Percentiles rank a stretch among this genome's conserved stretches.
phyloP scores from a whole-genome alignment of 2,888 invertebrate genomes.

The Drosophila infuscata region DNA sequence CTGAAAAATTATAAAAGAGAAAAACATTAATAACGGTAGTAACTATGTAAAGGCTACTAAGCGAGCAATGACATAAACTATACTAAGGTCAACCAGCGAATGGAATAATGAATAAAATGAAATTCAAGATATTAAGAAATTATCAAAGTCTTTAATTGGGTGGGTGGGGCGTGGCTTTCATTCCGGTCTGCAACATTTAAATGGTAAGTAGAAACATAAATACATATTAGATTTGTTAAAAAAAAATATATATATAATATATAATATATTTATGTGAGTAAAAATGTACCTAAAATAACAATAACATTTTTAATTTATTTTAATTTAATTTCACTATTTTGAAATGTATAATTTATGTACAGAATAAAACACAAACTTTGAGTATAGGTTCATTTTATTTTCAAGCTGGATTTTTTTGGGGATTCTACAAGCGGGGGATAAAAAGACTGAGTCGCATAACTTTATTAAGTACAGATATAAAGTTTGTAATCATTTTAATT shows the following conservation, averaged over 20 bases:
- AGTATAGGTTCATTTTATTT: not conserved
- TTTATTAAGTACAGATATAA: not conserved
- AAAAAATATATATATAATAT: no score
- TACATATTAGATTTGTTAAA: no score
- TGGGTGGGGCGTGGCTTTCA: not conserved
- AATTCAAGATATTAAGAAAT: slow-evolving; percentile 64
- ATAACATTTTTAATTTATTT: not conserved
- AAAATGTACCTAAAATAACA: no score
- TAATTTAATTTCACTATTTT: not conserved
- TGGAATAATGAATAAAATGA: slow-evolving; percentile 61
- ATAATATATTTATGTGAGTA: no score
- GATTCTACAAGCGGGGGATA: not conserved
- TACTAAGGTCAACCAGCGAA: slow-evolving; percentile 45
- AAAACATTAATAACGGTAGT: slow-evolving; percentile 27
- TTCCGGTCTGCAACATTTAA: no score
- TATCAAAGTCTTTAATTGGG: not conserved
- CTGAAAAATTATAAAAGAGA: slow-evolving; percentile 30
- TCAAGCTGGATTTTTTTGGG: not conserved
- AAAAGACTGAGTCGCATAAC: not conserved
- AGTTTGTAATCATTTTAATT: slow-evolving; percentile 12
- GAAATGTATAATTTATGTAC: not conserved
- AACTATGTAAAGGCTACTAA: slow-evolving; percentile 54
- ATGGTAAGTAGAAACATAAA: slow-evolving; percentile 9
- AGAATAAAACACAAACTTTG: not conserved
- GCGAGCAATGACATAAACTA: slow-evolving; percentile 42